Evolutionary conservation across 2,888 invertebrate genomes (phyloP).

Genomic region (Periphyllus acericola): DNA sequence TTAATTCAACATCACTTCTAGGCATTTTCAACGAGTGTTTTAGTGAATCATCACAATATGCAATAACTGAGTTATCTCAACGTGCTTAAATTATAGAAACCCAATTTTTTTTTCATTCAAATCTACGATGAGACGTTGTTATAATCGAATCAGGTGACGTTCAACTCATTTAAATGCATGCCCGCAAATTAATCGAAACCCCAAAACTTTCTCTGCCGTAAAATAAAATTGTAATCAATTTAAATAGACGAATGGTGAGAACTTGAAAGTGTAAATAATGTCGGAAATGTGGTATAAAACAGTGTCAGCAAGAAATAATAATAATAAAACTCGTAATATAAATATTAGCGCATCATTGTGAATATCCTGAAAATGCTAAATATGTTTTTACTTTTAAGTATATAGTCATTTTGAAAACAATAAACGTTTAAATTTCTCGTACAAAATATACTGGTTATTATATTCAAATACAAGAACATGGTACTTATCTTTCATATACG

Average conservation of each 20-base stretch:
- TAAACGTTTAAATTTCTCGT: no score
- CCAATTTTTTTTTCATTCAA: not conserved
- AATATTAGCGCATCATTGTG: no score
- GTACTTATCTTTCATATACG: no score
- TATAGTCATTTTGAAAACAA: no score
- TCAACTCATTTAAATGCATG: not conserved
- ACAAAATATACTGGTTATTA: no score
- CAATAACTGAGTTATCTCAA: not conserved
- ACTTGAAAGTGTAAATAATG: not conserved
- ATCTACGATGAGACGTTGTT: not conserved
- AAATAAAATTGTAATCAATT: not conserved
- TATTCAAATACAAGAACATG: no score
- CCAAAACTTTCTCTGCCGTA: slow-evolving; percentile 25
- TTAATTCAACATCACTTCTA: no score
- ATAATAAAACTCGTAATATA: no score
- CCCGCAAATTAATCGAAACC: not conserved
- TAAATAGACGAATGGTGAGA: not conserved
- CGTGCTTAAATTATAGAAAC: not conserved
- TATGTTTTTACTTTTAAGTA: no score
- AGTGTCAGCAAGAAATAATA: no score
- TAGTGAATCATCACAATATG: not conserved
- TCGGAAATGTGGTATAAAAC: not conserved
- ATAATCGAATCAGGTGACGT: not conserved
- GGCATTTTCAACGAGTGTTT: not conserved
- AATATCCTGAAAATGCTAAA: no score